A percentile compares a stretch with the other conserved stretches of the same genome.
phyloP scores from a whole-genome alignment of 2,888 invertebrate species.

The Papilio elwesi region DNA sequence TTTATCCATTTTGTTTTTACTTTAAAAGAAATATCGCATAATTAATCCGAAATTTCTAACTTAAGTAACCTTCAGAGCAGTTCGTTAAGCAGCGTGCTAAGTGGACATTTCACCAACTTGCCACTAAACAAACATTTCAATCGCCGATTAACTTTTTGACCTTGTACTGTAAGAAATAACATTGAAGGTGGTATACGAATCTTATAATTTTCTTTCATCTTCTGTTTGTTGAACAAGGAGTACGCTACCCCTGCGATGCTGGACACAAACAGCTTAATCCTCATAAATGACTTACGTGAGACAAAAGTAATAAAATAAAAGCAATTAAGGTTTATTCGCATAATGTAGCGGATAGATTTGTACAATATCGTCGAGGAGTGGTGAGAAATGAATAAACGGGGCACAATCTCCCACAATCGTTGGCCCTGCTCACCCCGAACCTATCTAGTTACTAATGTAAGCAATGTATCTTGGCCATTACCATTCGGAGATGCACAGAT shows the following conservation, averaged over 20 bases:
- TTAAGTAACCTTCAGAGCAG: neutral
- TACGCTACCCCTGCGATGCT: no score
- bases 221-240: neutral
- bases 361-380: constrained; percentile 7
- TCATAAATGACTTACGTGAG: no score
- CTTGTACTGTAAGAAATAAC: neutral
- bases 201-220: neutral
- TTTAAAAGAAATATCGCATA: neutral
- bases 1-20: no score
- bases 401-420: constrained; percentile 22
- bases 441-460: constrained; percentile 33
- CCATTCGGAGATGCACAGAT: constrained; percentile 36
- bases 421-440: constrained; percentile 27
- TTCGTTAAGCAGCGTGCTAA: constrained; percentile 9
- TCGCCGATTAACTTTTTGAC: constrained; percentile 6
- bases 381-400: constrained; percentile 21
- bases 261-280: no score
- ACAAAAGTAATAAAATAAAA: neutral
- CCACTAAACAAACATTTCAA: constrained; percentile 18
- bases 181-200: constrained; percentile 1
- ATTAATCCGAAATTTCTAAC: neutral
- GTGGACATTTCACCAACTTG: constrained; percentile 15
- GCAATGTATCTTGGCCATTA: constrained; percentile 30
- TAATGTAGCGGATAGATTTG: neutral
- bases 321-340: constrained; percentile 11